Evolutionary conservation across 2,888 invertebrate genomes (phyloP).

Genomic region (Mythimna ferrago): DNA sequence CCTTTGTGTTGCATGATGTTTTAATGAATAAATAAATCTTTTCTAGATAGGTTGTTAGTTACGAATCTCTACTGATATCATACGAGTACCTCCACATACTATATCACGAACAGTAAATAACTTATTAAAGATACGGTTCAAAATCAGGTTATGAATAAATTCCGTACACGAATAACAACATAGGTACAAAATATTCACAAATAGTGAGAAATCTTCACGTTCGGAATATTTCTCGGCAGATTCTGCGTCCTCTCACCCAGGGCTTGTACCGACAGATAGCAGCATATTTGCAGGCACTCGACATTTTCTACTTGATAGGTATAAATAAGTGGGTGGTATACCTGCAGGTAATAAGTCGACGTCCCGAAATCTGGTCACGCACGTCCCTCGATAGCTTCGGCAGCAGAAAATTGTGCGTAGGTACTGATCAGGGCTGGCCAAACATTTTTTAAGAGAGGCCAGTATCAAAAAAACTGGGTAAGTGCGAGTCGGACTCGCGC

Average conservation of each 20-base stretch:
- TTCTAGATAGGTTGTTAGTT: neutral
- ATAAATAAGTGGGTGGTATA: constrained; percentile 42
- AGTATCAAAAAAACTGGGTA: neutral
- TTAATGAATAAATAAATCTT: neutral
- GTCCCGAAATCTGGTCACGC: constrained; percentile 74
- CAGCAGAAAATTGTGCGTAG: constrained; percentile 70
- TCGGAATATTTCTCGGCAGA: constrained; percentile 15
- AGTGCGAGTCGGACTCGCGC: neutral
- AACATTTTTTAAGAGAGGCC: neutral
- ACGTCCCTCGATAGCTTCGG: constrained; percentile 64
- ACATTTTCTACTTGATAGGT: constrained; percentile 46
- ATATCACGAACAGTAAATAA: constrained; percentile 22
- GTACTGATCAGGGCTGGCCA: constrained; percentile 16
- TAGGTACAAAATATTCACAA: constrained; percentile 23
- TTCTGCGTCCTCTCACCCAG: constrained; percentile 21
- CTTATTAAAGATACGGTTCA: constrained; percentile 20
- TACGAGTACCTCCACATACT: neutral
- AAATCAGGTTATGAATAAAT: constrained; percentile 40
- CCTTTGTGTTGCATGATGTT: too few relatives aligned
- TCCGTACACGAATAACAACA: neutral
- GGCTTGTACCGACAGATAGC: constrained; percentile 34
- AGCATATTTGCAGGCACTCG: constrained; percentile 40
- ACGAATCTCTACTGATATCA: neutral
- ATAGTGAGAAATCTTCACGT: constrained; percentile 3
- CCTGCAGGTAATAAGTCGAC: constrained; percentile 65